Evolutionary conservation across 92 coral and sea anemone genomes (phyloP).

Genomic region (Zoanthus solanderi): DNA sequence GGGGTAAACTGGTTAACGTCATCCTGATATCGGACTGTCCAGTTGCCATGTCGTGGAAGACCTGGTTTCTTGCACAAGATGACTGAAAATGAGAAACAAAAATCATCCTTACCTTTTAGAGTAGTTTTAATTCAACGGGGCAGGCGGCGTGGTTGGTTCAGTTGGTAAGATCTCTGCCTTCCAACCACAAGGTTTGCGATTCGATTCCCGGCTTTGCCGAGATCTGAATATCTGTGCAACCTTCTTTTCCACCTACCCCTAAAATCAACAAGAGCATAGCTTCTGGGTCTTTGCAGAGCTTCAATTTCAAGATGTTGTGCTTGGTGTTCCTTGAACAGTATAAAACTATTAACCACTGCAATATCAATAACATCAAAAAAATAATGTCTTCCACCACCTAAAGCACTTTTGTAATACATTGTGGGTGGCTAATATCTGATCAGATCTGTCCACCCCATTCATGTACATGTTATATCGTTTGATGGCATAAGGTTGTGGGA

Average conservation of each 20-base stretch:
- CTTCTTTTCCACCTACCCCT: background rate
- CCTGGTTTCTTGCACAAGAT: no score
- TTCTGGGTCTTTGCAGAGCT: slow-evolving; percentile 49
- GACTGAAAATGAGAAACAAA: no score
- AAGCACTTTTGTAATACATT: slow-evolving; percentile 65
- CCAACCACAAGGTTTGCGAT: no score
- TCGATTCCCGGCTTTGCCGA: no score
- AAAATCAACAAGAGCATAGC: slow-evolving; percentile 56
- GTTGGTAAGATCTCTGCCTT: no score
- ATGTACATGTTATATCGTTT: slow-evolving; percentile 60
- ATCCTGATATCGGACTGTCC: no score
- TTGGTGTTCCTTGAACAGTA: slow-evolving; percentile 60
- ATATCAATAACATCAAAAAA: slow-evolving; percentile 71
- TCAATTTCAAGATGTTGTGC: slow-evolving; percentile 44
- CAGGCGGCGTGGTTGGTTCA: no score
- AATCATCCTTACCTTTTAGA: no score
- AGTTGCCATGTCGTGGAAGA: no score
- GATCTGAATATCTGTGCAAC: no score
- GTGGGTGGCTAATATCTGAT: slow-evolving; percentile 59
- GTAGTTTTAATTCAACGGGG: no score
- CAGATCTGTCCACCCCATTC: slow-evolving; percentile 70
- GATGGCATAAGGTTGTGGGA: slow-evolving; percentile 65
- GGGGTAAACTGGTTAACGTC: no score
- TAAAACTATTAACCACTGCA: slow-evolving; percentile 60
- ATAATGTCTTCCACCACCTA: slow-evolving; percentile 20